Evolutionary conservation across 1,140 invertebrate species (phyloP).

Genomic region (Anastatus disparis): DNA sequence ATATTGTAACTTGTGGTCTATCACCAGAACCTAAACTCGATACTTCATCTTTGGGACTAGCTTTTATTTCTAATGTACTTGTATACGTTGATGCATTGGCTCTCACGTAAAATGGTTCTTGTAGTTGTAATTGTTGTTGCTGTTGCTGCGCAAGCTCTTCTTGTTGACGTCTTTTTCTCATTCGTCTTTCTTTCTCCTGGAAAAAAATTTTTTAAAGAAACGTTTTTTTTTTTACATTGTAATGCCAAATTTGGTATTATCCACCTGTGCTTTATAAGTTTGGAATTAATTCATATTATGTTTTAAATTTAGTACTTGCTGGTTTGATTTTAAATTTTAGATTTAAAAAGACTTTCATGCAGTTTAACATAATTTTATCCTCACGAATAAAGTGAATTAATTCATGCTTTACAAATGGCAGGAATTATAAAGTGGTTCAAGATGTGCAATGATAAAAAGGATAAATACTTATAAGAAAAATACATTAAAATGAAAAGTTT

Average conservation of each 20-base stretch:
- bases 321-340: no score
- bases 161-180: slow-evolving; percentile 80
- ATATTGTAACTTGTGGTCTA: slow-evolving; percentile 77
- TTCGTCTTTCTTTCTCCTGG: slow-evolving; percentile 78
- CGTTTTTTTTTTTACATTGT: no score
- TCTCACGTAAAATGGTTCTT: slow-evolving; percentile 83
- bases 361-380: no score
- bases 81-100: slow-evolving; percentile 79
- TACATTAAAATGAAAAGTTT: no score
- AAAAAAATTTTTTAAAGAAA: no score
- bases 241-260: slow-evolving; percentile 19
- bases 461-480: no score
- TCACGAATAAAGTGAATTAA: neutral
- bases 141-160: slow-evolving; percentile 76
- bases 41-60: slow-evolving; percentile 69
- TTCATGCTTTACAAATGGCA: neutral
- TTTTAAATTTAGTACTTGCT: no score
- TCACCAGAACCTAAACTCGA: slow-evolving; percentile 63
- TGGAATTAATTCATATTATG: no score
- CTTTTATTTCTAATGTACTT: slow-evolving; percentile 76
- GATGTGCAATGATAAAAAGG: no score
- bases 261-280: slow-evolving; percentile 40
- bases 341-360: no score
- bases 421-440: no score
- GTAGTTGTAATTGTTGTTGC: slow-evolving; percentile 72